Evolutionary conservation across 2,797 vertebrate genomes (phyloP), one percentile per base, ranked within the genome.

Genomic region (Microcaecilia unicolor): DNA sequence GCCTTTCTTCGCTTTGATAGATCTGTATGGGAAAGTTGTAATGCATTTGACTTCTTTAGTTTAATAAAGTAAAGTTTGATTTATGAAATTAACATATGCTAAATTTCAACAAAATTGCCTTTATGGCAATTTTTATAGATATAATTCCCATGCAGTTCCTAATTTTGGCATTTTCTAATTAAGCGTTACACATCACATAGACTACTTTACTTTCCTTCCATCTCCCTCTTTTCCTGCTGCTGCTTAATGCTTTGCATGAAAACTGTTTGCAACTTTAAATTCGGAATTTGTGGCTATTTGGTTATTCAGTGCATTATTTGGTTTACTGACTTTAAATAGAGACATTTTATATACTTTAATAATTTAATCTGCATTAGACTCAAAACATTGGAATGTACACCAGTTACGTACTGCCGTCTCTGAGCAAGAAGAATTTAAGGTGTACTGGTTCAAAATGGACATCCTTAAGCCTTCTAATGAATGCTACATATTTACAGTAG

Each of bases 191-290:
- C 12, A 41, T 34, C 45, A 27, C 28, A 4, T n/a, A 20, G 33
- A 28, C 41, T 56, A 29, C 25, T n/a, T n/a, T n/a, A n/a, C n/a
- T n/a, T n/a, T n/a, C n/a, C n/a, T 20, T 51, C 7, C 48, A 28
- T 22, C 30, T 1, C 1, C 30, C 20, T 44, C 23, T n/a, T 7
- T 22, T 39, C 31, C 21, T 32, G 25, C 55, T 30, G 29, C 44
- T 27, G 17, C 33, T 60, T 40, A n/a, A n/a, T 25, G 55, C 53
- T 60, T 53, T 60, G 58, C 61, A 65, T 62, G 58, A 44, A 34
- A 31, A 10, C 16, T 36, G n/a, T 48, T 37, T 28, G 8, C 34
- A 37, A 25, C 1, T 44, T 12, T n/a, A 10, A 48, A 43, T 7
- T 22, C 41, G 23, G 15, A 33, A 18, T 37, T 26, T 18, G 17